Evolutionary conservation across 2,797 vertebrate genomes (phyloP), one percentile per base, ranked within the genome.

Genomic region (Tokudaia muenninki): DNA sequence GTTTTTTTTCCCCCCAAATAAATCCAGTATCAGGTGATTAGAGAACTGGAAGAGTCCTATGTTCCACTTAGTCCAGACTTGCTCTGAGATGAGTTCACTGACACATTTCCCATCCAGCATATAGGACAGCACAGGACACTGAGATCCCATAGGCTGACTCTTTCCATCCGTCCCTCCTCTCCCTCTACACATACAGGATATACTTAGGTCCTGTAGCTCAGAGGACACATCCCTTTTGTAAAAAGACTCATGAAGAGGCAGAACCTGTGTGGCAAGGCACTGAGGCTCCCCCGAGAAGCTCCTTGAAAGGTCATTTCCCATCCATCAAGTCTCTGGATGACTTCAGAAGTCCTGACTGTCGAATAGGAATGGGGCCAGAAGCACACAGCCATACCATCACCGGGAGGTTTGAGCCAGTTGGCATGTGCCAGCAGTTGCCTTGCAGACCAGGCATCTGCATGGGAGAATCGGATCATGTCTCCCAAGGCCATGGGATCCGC

Each of bases 81-180:
- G 19, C 57, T 67, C 17, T 37, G 14, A 3, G 8, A 21, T 0
- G 2, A 37, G 13, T 57, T 50, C 44, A 3, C 0, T 6, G 34
- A 59, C 1, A 17, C 22, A 47, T 13, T 4, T n/a, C 3, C 50
- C 0, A 0, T 0, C 26, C 3, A 70, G 44, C 12, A 3, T 6
- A 16, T 0, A 12, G 10, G 50, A 70, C 57, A 72, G 47, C 17
- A 41, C 13, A 7, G 67, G n/a, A 72, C 34, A 41, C 14, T 59
- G 70, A 67, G 47, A 72, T 72, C 16, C 34, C 84, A 72, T 11
- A 55, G 50, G 47, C 7, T 19, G 50, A 12, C 50, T 37, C 22
- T 59, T 29, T 31, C 50, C 10, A 7, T 24, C 3, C 22, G 19
- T 16, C 26, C 4, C 6, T 74, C 3, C 34, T 14, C 55, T 78